Base-by-base conservation (phyloP, 2,888 invertebrate species). In the Drosophila yooni region DNA sequence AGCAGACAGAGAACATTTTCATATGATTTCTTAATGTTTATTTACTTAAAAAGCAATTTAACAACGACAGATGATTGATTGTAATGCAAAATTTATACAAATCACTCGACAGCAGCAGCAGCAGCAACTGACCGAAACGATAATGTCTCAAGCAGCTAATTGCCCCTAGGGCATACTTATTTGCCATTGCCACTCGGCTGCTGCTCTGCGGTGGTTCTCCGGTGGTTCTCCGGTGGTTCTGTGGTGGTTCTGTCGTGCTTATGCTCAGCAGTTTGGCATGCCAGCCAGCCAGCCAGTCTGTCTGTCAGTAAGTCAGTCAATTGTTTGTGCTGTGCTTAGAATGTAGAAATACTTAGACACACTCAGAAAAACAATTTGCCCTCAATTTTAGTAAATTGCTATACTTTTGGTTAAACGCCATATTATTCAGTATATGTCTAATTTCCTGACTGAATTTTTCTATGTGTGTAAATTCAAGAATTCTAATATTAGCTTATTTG, bases 51-150 rank as follows among this genome's bases (percentile, higher is more conserved):
- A 77, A 70, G 81, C 84, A 79, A 83, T 83, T 78, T 57, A 57
- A 62, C 72, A 48, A 54, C 79, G 76, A 83, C 83, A 86, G 74
- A 74, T 88, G 87, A 87, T 87, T 81, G 89, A 90, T 90, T 81
- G 89, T 83, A 87, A 90, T 88, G 89, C 82, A 68, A 81, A 83
- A 67, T 76, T 74, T 88, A 88, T 83, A 90, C 86, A 86, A 86
- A 86, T 86, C 84, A 84, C 67, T 58, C 52, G 60, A 43, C 61
- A 38, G 34, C 34, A 21, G 13, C 25, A 53, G 52, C 53, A 34
- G 34, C 25, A 56, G 38, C 27, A 10, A 69, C 63, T 54, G 62
- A 60, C 68, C 58, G 62, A 71, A 69, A 69, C 72, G 67, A 74
- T 74, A 82, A 82, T 79, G 77, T 88, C 81, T 83, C 68, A 62